These are phyloP conservation scores for Opisthocomus hoazin DNA, from an alignment of 2,113 vertebrate species.

Conservation along the genomic window DNA sequence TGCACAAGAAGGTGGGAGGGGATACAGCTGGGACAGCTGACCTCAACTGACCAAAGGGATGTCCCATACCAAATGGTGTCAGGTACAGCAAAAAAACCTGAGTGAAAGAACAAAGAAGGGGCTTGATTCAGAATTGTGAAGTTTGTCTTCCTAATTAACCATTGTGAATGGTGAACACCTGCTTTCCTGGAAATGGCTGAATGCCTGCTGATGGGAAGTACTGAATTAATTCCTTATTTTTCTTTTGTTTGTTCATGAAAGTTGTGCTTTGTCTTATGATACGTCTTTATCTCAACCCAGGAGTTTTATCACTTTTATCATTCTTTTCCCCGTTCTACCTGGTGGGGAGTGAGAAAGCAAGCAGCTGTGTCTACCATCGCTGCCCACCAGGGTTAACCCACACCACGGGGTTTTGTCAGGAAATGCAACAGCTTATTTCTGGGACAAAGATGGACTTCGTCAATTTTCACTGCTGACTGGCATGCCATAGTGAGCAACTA, in stretches of 20 bases:
- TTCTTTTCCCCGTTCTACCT: neutral
- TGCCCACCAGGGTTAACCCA: neutral
- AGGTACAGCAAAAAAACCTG: neutral
- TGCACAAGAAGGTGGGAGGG: neutral
- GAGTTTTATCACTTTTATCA: neutral
- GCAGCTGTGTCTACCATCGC: neutral
- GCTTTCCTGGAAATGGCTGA: neutral
- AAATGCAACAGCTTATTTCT: neutral
- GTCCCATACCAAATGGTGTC: no score
- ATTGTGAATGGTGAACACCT: neutral
- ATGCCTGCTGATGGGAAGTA: neutral
- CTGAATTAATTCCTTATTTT: neutral
- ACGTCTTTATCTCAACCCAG: neutral
- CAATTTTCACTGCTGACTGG: neutral
- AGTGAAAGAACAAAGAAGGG: neutral
- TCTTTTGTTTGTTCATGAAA: neutral
- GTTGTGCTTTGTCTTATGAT: neutral
- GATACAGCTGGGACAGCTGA: neutral
- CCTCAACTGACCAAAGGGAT: neutral
- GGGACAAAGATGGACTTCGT: neutral
- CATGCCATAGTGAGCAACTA: neutral
- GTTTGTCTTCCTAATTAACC: neutral
- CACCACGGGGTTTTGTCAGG: neutral
- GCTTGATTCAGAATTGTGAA: rapidly evolving
- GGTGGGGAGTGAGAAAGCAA: neutral